These are phyloP conservation scores for Eupeodes latifasciatus DNA, from an alignment of 2,888 invertebrate genomes.

Conservation along the genomic window DNA sequence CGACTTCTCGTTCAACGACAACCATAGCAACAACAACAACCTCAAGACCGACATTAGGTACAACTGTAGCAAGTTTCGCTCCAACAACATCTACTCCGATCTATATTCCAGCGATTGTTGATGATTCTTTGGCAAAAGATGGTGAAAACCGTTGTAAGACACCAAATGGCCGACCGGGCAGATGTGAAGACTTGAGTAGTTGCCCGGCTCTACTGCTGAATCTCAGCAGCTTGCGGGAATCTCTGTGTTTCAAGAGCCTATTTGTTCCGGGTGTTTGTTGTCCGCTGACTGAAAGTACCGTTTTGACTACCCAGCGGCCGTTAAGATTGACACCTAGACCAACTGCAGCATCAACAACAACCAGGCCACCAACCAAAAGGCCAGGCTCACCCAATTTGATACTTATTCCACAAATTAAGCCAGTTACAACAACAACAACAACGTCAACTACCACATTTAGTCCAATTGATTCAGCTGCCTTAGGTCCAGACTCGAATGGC, in stretches of 20 bases:
- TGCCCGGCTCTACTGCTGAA: slow-evolving; percentile 94
- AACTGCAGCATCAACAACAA: slow-evolving; percentile 82
- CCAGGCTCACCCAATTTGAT: slow-evolving; percentile 80
- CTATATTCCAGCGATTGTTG: slow-evolving; percentile 76
- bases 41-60: slow-evolving; percentile 79
- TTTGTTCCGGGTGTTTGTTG: slow-evolving; percentile 97
- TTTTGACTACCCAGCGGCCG: slow-evolving; percentile 82
- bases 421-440: slow-evolving; percentile 84
- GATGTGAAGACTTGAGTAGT: slow-evolving; percentile 94
- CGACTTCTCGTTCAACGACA: slow-evolving; percentile 3
- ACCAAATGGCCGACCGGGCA: slow-evolving; percentile 91
- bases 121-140: slow-evolving; percentile 85
- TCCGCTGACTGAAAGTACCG: slow-evolving; percentile 85
- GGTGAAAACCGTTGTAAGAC: slow-evolving; percentile 90
- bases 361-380: slow-evolving; percentile 81
- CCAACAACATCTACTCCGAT: slow-evolving; percentile 77
- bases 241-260: slow-evolving; percentile 94
- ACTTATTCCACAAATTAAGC: slow-evolving; percentile 83
- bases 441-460: slow-evolving; percentile 84
- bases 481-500: slow-evolving; percentile 78
- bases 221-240: slow-evolving; percentile 91
- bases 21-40: slow-evolving; percentile 77
- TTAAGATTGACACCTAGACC: slow-evolving; percentile 80
- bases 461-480: slow-evolving; percentile 85
- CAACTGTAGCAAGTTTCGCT: slow-evolving; percentile 83